Percentiles rank a stretch among this genome's conserved stretches.
Evolutionary conservation across 2,797 vertebrate species (phyloP).

Genomic region (Malurus splendens): DNA sequence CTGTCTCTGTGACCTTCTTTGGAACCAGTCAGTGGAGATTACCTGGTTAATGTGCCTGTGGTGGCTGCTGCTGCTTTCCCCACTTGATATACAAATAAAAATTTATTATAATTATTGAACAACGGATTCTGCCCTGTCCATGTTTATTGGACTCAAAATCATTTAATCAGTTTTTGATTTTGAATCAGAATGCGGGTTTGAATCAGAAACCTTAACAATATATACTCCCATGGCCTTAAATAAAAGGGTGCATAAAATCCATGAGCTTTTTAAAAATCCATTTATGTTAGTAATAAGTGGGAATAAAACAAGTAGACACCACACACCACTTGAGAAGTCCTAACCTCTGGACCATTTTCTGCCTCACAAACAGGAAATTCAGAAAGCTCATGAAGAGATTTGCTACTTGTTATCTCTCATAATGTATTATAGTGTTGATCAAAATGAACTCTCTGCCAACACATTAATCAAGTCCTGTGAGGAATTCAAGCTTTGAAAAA

Average conservation of each 20-base stretch:
- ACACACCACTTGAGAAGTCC: not conserved
- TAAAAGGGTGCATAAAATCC: not conserved
- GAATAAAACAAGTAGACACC: not conserved
- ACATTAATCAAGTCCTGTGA: not conserved
- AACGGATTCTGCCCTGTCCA: not conserved
- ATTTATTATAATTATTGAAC: not conserved
- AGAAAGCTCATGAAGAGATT: not conserved
- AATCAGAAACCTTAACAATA: not conserved
- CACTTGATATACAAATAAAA: not conserved
- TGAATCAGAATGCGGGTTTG: not conserved
- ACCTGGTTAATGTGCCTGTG: not conserved
- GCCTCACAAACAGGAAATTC: not conserved
- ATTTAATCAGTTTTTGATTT: not conserved
- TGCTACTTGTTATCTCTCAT: not conserved
- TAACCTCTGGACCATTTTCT: not conserved
- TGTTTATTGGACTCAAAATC: not conserved
- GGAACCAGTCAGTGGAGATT: not conserved
- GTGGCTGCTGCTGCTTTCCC: not conserved
- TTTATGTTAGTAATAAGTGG: not conserved
- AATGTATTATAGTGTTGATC: not conserved
- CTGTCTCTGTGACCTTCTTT: not conserved
- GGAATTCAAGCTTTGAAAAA: not conserved
- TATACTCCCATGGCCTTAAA: not conserved
- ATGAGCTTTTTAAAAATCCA: rapidly evolving
- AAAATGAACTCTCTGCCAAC: not conserved